Conservation (phyloP, 2,888 invertebrate species). For the Amphipyra tragopoginis region DNA sequence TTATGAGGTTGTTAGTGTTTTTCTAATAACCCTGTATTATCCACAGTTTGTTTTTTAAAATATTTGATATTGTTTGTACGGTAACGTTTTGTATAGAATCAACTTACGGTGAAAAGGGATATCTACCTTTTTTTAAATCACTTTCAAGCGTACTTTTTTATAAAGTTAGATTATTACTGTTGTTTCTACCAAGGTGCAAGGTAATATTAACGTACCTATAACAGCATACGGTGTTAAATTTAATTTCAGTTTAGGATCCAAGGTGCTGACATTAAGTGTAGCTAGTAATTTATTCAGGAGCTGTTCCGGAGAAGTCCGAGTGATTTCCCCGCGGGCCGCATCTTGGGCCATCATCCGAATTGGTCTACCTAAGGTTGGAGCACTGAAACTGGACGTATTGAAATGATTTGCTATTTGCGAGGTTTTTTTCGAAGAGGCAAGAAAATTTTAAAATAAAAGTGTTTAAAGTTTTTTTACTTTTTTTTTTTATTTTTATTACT, state of each 20-base stretch:
- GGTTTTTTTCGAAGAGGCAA: not conserved
- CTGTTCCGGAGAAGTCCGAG: slow-evolving; percentile 20
- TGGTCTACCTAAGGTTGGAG: slow-evolving; percentile 19
- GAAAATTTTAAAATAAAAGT: not conserved
- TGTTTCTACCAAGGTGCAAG: not conserved
- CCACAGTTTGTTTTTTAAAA: too few relatives aligned
- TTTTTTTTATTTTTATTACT: too few relatives aligned
- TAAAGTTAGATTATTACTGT: too few relatives aligned
- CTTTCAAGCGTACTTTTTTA: too few relatives aligned
- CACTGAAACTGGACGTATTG: slow-evolving; percentile 22
- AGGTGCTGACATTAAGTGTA: slow-evolving; percentile 44
- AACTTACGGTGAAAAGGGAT: too few relatives aligned
- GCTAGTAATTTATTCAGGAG: slow-evolving; percentile 50
- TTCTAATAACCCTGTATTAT: too few relatives aligned
- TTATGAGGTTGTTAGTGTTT: too few relatives aligned
- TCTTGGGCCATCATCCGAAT: slow-evolving; percentile 34
- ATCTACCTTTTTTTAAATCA: too few relatives aligned
- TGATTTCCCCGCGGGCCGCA: slow-evolving; percentile 48
- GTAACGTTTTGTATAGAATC: too few relatives aligned
- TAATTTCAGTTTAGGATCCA: slow-evolving; percentile 16
- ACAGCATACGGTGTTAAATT: not conserved
- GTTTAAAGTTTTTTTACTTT: too few relatives aligned
- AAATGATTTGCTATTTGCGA: slow-evolving; percentile 1
- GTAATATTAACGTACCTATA: not conserved
- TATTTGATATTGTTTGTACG: too few relatives aligned